Conservation (phyloP, 2,113 vertebrate species). For the Panthera leo region DNA sequence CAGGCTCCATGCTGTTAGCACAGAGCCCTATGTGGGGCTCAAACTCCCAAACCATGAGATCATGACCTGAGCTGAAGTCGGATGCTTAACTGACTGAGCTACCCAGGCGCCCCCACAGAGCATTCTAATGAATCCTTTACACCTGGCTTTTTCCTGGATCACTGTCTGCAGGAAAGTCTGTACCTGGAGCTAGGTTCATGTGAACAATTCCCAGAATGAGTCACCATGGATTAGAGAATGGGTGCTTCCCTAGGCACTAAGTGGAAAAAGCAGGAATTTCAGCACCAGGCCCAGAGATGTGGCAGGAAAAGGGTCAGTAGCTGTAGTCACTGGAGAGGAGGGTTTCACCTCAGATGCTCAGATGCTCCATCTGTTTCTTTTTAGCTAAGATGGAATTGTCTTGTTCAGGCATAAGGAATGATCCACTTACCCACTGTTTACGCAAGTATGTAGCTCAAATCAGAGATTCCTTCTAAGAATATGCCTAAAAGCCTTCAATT, state of each 20-base stretch:
- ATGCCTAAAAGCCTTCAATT: neutral
- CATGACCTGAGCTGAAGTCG: no score
- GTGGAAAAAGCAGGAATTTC: neutral
- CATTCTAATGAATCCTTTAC: neutral
- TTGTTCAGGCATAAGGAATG: conserved; percentile 15
- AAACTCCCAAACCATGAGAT: no score
- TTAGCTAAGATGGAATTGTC: neutral
- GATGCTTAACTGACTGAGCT: no score
- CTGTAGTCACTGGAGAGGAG: neutral
- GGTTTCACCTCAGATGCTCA: neutral
- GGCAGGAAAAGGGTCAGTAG: neutral
- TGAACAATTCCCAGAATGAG: neutral
- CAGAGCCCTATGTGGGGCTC: no score
- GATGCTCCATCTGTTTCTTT: neutral
- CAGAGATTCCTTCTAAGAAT: neutral
- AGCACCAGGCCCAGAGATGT: neutral
- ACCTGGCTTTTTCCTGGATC: neutral
- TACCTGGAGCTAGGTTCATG: neutral
- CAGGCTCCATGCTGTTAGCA: no score
- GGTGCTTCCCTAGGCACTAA: neutral
- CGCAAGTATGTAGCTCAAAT: neutral
- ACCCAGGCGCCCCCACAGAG: neutral
- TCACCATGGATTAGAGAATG: neutral
- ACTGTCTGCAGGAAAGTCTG: neutral
- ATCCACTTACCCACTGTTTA: neutral